Conservation (phyloP, 2,888 invertebrate genomes). For the Bedellia somnulentella region DNA sequence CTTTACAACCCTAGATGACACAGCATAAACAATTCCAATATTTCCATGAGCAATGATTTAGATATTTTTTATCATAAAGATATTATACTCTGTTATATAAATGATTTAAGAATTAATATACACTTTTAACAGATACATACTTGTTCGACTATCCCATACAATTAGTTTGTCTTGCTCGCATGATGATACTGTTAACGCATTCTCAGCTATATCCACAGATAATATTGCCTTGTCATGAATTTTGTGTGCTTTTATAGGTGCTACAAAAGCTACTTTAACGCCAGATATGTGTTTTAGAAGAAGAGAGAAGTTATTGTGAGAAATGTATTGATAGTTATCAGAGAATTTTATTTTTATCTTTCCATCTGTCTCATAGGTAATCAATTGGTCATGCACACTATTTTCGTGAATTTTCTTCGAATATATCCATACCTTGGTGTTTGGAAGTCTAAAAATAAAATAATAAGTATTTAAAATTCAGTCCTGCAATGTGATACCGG, state of each 20-base stretch:
- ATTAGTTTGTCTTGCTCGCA: constrained; percentile 60
- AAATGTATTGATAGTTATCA: constrained; percentile 37
- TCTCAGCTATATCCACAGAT: constrained; percentile 61
- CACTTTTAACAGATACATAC: constrained; percentile 36
- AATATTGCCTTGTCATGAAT: constrained; percentile 52
- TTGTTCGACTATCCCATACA: constrained; percentile 67
- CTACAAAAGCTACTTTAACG: constrained; percentile 48
- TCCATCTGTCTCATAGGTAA: constrained; percentile 26
- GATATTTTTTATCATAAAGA: too few relatives aligned
- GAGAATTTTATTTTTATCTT: constrained; percentile 41
- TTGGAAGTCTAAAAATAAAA: constrained; percentile 32
- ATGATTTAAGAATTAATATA: too few relatives aligned
- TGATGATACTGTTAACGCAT: constrained; percentile 65
- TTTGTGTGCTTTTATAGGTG: constrained; percentile 47
- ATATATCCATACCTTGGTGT: constrained; percentile 51
- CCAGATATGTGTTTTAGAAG: constrained; percentile 46
- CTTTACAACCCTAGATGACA: too few relatives aligned
- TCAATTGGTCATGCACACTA: constrained; percentile 39
- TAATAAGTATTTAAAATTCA: neutral
- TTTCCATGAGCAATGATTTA: too few relatives aligned
- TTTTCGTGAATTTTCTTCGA: constrained; percentile 38
- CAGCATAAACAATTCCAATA: too few relatives aligned
- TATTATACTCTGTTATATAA: too few relatives aligned
- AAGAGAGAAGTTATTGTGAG: constrained; percentile 35
- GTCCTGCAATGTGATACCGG: too few relatives aligned